Evolutionary conservation across 2,113 vertebrate genomes (phyloP).

Genomic region (Butastur rufipennis): DNA sequence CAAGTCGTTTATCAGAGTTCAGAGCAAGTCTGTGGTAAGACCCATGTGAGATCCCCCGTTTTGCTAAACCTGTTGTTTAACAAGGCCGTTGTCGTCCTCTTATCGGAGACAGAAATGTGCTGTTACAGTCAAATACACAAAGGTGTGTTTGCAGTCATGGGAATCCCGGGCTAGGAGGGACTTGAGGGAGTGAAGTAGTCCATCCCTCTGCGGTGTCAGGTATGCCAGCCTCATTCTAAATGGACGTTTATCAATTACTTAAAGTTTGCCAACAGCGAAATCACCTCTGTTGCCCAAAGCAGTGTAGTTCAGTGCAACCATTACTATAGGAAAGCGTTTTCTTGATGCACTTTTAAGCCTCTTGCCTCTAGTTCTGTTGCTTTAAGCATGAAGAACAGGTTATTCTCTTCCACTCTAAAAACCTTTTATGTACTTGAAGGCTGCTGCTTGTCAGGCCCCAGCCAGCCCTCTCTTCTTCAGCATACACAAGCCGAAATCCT

Average conservation of each 20-base stretch:
- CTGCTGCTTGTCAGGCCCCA: not conserved
- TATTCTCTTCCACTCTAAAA: not conserved
- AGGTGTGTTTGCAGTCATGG: not conserved
- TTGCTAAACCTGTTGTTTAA: not conserved
- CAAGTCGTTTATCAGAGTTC: not conserved
- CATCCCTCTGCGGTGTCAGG: rapidly evolving
- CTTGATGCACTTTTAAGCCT: not conserved
- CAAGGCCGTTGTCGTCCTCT: not conserved
- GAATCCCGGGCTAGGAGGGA: not conserved
- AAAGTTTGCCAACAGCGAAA: not conserved
- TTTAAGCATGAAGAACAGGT: not conserved
- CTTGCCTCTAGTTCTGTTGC: not conserved
- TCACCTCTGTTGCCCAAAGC: not conserved
- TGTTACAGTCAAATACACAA: not conserved
- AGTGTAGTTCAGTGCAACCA: not conserved
- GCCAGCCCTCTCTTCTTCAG: not conserved
- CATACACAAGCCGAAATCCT: not conserved
- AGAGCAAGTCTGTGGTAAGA: not conserved
- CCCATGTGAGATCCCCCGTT: not conserved
- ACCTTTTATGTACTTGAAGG: not conserved
- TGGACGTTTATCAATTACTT: rapidly evolving
- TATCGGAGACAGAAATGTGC: rapidly evolving
- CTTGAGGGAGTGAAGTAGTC: not conserved
- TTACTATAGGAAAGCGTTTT: not conserved
- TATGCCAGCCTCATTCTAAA: not conserved